Base-by-base conservation (phyloP, 2,797 vertebrate genomes). In the Glyptemys insculpta region DNA sequence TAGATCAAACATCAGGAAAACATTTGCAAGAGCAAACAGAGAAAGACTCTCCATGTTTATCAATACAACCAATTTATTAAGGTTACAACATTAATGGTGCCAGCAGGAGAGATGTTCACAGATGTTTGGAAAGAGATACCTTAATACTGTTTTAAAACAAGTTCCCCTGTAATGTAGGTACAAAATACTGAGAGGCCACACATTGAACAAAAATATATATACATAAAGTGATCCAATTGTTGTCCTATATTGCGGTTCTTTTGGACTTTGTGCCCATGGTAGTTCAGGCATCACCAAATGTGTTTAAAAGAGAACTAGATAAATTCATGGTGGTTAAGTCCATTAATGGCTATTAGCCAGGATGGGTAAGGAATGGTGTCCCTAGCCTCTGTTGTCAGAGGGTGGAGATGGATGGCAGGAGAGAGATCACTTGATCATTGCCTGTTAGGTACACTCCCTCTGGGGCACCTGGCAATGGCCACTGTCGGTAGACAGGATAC, bases 121-220 rank as follows among this genome's bases (percentile, higher is more conserved):
- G 87, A 90, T 78, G 27, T 85, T 95, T 88, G 84, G 68, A 91
- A 92, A 97, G 81, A 88, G 53, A 95, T 23, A 79, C 0, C 1
- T 76, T 96, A 95, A 95, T 81, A 96, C 37, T 91, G 90, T 86
- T 90, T 92, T 86, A 80, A 95, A 93, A 87, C 5, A 21, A 4
- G 0, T 8, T 92, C 87, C 87, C 6, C 76, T 91, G 91, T 90
- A 89, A 94, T 52, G 91, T 80, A 94, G 78, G 49, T 94, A 95
- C 85, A 90, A 83, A 88, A 86, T 92, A 85, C 88, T 80, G 82
- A 94, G 89, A 95, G 74, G 93, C 21, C 50, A 94, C 78, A 89
- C 44, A 87, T 10, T 41, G 86, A 62, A 92, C 85, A 59, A n/a
- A 87, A 85, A 54, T 12, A n/a, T 6, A 52, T 8, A n/a, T n/a